Evolutionary conservation across 2,113 vertebrate genomes (phyloP).

Genomic region (Pao palembangensis): DNA sequence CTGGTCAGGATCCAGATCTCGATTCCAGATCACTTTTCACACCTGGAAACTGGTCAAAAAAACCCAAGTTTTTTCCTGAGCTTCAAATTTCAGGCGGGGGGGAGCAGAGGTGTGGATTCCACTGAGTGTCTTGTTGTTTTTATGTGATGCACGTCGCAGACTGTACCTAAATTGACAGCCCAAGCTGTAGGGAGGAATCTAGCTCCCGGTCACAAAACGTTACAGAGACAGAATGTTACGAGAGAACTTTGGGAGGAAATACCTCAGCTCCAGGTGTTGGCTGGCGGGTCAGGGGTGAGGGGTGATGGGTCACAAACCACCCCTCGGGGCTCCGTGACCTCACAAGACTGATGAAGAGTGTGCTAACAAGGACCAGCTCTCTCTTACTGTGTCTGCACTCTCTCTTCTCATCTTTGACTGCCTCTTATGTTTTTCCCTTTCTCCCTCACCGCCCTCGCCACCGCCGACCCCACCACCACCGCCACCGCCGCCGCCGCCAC

Average conservation of each 20-base stretch:
- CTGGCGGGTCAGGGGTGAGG: conserved; percentile 51
- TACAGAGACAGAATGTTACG: conserved; percentile 55
- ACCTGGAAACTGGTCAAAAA: no score
- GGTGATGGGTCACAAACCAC: conserved; percentile 55
- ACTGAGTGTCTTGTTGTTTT: neutral
- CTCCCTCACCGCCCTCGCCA: no score
- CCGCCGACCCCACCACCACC: neutral
- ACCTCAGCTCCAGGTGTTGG: conserved; percentile 70
- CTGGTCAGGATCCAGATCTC: no score
- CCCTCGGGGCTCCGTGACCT: conserved; percentile 65
- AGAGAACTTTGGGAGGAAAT: conserved; percentile 62
- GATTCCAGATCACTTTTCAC: no score
- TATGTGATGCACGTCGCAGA: neutral
- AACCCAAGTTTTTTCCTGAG: no score
- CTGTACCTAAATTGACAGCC: conserved; percentile 19
- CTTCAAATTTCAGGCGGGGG: no score
- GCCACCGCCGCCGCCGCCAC: neutral
- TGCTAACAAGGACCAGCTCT: conserved; percentile 71
- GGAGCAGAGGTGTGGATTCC: neutral
- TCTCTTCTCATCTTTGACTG: conserved; percentile 57
- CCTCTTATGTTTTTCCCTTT: conserved; percentile 8
- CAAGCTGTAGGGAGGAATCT: neutral
- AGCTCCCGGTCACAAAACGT: neutral
- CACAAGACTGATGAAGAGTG: conserved; percentile 64
- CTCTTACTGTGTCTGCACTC: conserved; percentile 55